Base-by-base conservation (phyloP, 2,113 vertebrate species). In the Phrynosoma blainvillii region DNA sequence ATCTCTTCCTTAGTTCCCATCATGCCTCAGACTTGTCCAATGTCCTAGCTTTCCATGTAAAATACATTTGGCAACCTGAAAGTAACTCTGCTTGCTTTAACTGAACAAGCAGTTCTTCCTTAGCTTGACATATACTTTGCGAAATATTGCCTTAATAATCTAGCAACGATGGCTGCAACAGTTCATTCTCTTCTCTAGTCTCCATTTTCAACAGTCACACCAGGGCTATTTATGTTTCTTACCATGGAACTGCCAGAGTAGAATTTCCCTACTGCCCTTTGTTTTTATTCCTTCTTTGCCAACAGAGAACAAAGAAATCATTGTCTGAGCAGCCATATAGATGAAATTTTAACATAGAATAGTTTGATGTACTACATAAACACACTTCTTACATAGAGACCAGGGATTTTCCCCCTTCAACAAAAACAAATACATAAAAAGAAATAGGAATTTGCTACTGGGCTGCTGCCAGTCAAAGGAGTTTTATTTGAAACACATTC, bases 61-160 rank as follows among this genome's bases (percentile, higher is more conserved):
- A 68, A 66, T 62, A 65, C 32, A 66, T 42, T 36, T 82, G 66
- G 54, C 23, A 75, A 40, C 52, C 32, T 59, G 25, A 85, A 85
- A 65, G 25, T 54, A 76, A 42, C 75, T 77, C 36, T 27, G 1
- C 21, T 42, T 77, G 6, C 14, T 77, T 56, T 30, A 4, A 5
- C 47, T 13, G 10, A n/a, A 77, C 16, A 77, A 85, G 42, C 56
- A n/a, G 70, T 30, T 74, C 47, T 74, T 84, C 52, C 82, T 36
- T 1, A 7, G 10, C 36, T 47, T 76, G 32, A 77, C 56, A 76
- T 65, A 42, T 27, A 30, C 56, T 77, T 47, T 65, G 13, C 32
- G 76, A 85, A 77, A 85, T 77, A 77, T 77, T 47, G 23, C 74
- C 32, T 30, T 42, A 77, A 85, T 85, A 77, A n/a, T 59, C 84